These are phyloP conservation scores for Dendrocincla fuliginosa DNA, from an alignment of 2,797 vertebrate species.

Conservation along the genomic window DNA sequence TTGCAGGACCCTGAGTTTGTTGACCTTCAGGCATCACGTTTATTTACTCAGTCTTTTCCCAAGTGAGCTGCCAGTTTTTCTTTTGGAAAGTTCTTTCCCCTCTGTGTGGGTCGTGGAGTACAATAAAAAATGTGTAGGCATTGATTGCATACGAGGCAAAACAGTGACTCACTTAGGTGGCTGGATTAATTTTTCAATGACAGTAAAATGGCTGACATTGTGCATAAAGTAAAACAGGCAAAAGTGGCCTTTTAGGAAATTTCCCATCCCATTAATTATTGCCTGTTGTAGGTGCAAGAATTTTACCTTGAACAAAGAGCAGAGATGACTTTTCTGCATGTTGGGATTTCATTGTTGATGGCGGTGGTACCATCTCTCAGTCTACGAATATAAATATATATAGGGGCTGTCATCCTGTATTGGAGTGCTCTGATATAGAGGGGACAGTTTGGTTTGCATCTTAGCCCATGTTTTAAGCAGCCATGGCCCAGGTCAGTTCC, in stretches of 20 bases:
- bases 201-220: conserved; percentile 10
- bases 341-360: not conserved
- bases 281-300: not conserved
- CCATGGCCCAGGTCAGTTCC: accelerated
- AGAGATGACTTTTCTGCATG: not conserved
- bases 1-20: conserved; percentile 16
- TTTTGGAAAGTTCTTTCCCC: conserved; percentile 17
- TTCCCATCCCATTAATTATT: conserved; percentile 36
- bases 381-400: not conserved
- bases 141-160: not conserved
- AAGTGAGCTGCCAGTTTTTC: conserved; percentile 40
- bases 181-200: conserved; percentile 38
- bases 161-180: not conserved
- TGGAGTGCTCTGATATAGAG: not conserved
- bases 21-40: conserved; percentile 34
- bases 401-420: not conserved
- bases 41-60: conserved; percentile 46
- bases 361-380: not conserved
- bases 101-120: not conserved
- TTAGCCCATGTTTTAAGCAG: not conserved
- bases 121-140: conserved; percentile 17
- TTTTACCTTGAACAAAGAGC: not conserved
- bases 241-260: conserved; percentile 31
- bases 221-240: not conserved
- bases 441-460: not conserved